A percentile compares a stretch with the other conserved stretches of the same genome.
phyloP scores from a whole-genome alignment of 2,888 invertebrate genomes.

The Dermolepida albohirtum region DNA sequence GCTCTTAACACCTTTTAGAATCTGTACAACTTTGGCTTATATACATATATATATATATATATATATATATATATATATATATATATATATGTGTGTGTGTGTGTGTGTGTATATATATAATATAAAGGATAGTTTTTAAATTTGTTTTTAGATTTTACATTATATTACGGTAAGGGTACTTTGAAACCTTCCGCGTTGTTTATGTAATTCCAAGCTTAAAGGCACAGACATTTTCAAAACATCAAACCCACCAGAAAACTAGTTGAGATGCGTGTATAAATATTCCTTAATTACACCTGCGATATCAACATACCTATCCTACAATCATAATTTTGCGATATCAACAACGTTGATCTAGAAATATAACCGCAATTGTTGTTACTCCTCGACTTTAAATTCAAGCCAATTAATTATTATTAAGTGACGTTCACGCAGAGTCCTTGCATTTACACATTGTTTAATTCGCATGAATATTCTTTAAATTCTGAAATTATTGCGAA shows the following conservation, averaged over 20 bases:
- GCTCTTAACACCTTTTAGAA: slow-evolving; percentile 61
- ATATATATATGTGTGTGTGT: slow-evolving; percentile 23
- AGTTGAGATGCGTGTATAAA: slow-evolving; percentile 9
- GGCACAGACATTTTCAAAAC: too few relatives aligned
- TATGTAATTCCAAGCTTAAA: not conserved
- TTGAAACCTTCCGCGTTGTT: not conserved
- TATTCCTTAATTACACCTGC: slow-evolving; percentile 23
- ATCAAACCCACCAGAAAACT: too few relatives aligned
- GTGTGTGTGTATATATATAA: slow-evolving; percentile 4
- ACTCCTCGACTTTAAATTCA: not conserved
- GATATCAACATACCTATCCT: slow-evolving; percentile 16
- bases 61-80: slow-evolving; percentile 39
- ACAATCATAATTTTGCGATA: slow-evolving; percentile 34
- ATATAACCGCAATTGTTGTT: not conserved
- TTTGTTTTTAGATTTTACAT: slow-evolving; percentile 48
- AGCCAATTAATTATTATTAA: too few relatives aligned
- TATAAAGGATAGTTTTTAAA: too few relatives aligned
- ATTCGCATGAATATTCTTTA: slow-evolving; percentile 13
- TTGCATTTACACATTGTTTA: slow-evolving; percentile 26
- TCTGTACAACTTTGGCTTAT: slow-evolving; percentile 46
- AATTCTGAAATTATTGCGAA: slow-evolving; percentile 9
- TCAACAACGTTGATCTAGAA: slow-evolving; percentile 19
- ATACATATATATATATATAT: slow-evolving; percentile 25
- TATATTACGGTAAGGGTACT: not conserved
- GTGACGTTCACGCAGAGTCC: not conserved